Evolutionary conservation across 2,888 invertebrate species (phyloP).

Genomic region (Drosophila lacicola): DNA sequence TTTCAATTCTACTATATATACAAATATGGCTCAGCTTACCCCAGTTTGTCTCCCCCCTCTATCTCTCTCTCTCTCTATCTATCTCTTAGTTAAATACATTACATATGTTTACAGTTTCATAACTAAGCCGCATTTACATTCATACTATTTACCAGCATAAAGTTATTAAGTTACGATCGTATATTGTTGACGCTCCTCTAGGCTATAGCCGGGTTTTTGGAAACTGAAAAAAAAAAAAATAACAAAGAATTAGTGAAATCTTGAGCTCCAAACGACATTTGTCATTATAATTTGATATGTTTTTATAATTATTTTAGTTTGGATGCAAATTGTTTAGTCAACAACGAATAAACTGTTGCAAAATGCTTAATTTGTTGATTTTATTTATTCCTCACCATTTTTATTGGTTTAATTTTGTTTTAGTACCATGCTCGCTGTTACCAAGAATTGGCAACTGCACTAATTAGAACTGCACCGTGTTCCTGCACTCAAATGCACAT

Average conservation of each 20-base stretch:
- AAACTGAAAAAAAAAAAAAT: conserved; percentile 34
- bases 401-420: conserved; percentile 7
- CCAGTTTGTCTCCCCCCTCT: conserved; percentile 30
- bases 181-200: conserved; percentile 50
- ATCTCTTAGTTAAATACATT: conserved; percentile 62
- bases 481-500: conserved; percentile 70
- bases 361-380: conserved; percentile 45
- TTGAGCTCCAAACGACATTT: conserved; percentile 51
- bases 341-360: conserved; percentile 75
- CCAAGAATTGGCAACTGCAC: conserved; percentile 50
- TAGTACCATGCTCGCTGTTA: conserved; percentile 45
- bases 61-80: conserved; percentile 8
- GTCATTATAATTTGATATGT: conserved; percentile 69
- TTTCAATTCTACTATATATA: conserved; percentile 26
- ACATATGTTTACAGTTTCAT: conserved; percentile 54
- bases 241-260: conserved; percentile 52
- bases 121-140: conserved; percentile 66
- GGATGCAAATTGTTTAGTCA: conserved; percentile 66
- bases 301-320: conserved; percentile 63
- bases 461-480: conserved; percentile 71
- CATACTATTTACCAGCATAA: conserved; percentile 46
- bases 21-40: conserved; percentile 25
- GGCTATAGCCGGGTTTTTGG: conserved; percentile 61
- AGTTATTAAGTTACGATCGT: conserved; percentile 59
- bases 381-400: conserved; percentile 1